Base-by-base conservation (phyloP, 2,113 vertebrate genomes). In the Paralichthys olivaceus region DNA sequence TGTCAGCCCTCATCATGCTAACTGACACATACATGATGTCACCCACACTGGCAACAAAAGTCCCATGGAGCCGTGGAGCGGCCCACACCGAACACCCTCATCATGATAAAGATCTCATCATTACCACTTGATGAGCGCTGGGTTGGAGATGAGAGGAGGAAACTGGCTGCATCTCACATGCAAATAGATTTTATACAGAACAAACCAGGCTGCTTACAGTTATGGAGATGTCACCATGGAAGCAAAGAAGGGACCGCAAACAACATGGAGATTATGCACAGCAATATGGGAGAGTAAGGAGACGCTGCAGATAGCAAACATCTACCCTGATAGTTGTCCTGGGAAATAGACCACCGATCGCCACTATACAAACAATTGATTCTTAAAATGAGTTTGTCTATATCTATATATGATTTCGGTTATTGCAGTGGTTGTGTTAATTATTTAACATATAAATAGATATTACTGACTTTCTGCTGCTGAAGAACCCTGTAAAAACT, bases 11-110 rank as follows among this genome's bases (percentile, higher is more conserved):
- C 62, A 51, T 92, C 73, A 86, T 53, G 70, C 72, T 61, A 72
- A 80, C 84, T 84, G 79, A 86, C 87, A 87, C 70, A 80, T 65
- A 72, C 65, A 64, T 75, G 82, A 83, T 60, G 76, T 68, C 68
- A 61, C 82, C 86, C 86, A 78, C 87, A 22, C 61, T 37, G 53
- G 70, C n/a, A 56, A 32, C 66, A 61, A 79, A 83, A 78, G 69
- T 83, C 75, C 72, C 61, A 7, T 54, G 53, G 71, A 69, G 69
- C 13, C 45, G 63, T 25, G 65, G 58, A 72, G 83, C 81, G 59
- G 75, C 84, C 65, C 59, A 71, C 85, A 72, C 57, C 69, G 72
- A 73, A 63, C 55, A 11, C 61, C 54, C 68, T 81, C 83, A 58
- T 80, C 75, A 65, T 53, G 71, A 80, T 77, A 77, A 82, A 72